Evolutionary conservation across 2,797 vertebrate species (phyloP).

Genomic region (Rousettus madagascariensis): DNA sequence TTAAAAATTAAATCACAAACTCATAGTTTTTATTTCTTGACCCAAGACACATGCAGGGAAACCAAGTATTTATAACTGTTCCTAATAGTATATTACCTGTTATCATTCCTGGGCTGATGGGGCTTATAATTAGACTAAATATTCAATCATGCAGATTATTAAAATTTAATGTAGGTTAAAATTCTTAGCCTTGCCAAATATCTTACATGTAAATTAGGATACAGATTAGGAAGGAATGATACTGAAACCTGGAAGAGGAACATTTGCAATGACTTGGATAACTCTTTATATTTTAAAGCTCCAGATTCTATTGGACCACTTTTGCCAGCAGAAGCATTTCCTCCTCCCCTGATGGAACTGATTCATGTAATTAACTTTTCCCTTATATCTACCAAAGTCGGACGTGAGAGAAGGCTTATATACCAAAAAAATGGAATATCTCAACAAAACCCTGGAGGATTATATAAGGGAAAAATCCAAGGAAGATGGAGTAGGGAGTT

Average conservation of each 20-base stretch:
- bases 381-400: not conserved
- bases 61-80: not conserved
- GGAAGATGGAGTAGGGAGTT: not conserved
- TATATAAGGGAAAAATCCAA: not conserved
- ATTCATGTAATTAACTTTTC: not conserved
- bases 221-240: not conserved
- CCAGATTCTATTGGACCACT: not conserved
- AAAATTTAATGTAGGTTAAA: not conserved
- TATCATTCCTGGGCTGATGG: not conserved
- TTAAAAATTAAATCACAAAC: not conserved
- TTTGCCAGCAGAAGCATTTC: not conserved
- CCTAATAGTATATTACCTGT: not conserved
- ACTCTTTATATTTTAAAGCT: not conserved
- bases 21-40: not conserved
- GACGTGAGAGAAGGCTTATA: not conserved
- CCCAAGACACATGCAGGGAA: not conserved
- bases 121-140: not conserved
- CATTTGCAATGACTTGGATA: not conserved
- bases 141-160: not conserved
- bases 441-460: not conserved
- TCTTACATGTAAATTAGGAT: not conserved
- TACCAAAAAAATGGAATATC: not conserved
- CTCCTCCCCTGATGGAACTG: not conserved
- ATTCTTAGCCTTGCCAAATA: not conserved
- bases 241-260: not conserved